Base-by-base conservation (phyloP, 2,797 vertebrate species). In the Moxostoma hubbsi region DNA sequence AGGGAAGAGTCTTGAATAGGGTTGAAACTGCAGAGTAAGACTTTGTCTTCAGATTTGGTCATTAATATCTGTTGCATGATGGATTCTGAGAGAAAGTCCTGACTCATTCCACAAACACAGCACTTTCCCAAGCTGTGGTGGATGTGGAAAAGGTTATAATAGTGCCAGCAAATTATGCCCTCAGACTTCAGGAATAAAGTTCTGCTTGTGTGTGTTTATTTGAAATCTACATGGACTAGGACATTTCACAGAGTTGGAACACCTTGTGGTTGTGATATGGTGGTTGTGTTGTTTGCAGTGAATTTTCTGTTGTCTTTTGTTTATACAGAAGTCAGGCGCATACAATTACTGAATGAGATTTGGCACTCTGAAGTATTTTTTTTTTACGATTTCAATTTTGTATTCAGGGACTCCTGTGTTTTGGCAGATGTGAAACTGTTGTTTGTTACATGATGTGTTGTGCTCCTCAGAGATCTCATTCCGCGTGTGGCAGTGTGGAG, bases 401-500 rank as follows among this genome's bases (percentile, higher is more conserved):
- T 36, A 36, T 36, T 36, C 36, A 36, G 36, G 0, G n/a, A 64
- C 62, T 64, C 7, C 2, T 73, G 36, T 4, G n/a, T 50, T 64
- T 75, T 16, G 58, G 5, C 24, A 36, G 12, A 46, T 51, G 11
- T 61, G 46, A 18, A 16, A 5, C 12, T n/a, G 47, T 45, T 68
- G 13, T 63, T 9, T 36, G 36, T 36, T 36, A 36, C 36, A 36
- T 36, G 36, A 36, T 36, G 36, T 5, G 59, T 75, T 88, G 36
- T 84, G 67, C 67, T 0, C 86, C 90, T 70, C 92, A 99, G 98
- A 99, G 90, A 99, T 99, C 89, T 99, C 98, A 0, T 99, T 99
- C 87, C 94, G 98, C 7, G 97, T 99, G 82, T 99, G 98, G 98
- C 97, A 99, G 72, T 99, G 98, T 13, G 96, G 94, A 0, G 98